These are phyloP conservation scores for Rhinoraja longicauda DNA, from an alignment of 2,797 vertebrate genomes.

Conservation along the genomic window DNA sequence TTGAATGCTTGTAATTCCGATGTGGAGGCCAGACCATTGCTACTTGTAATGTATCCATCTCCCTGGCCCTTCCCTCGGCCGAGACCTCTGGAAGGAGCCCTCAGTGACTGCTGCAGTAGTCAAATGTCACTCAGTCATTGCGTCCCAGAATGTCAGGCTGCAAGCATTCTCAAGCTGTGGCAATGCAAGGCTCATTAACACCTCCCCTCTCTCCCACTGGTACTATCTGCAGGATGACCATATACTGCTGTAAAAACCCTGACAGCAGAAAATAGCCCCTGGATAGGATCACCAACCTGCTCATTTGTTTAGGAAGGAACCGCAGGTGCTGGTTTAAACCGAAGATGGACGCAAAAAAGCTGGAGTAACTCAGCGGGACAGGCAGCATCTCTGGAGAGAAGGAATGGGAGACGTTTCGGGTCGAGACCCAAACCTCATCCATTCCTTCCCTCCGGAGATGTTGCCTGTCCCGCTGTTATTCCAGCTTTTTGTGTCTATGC, in stretches of 20 bases:
- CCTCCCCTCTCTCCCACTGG: background rate
- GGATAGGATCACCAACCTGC: background rate
- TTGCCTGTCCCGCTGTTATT: too few relatives aligned
- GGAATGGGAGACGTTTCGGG: too few relatives aligned
- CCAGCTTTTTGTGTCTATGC: too few relatives aligned
- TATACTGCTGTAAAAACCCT: slow-evolving; percentile 22
- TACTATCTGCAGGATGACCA: slow-evolving; percentile 36
- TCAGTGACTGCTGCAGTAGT: slow-evolving; percentile 12
- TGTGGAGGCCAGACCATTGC: background rate
- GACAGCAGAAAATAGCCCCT: slow-evolving; percentile 18
- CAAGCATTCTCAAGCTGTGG: background rate
- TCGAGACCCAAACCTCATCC: too few relatives aligned
- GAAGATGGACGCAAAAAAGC: too few relatives aligned
- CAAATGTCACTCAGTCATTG: background rate
- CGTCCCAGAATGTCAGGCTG: slow-evolving; percentile 21
- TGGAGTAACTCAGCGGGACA: too few relatives aligned
- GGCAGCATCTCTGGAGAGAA: too few relatives aligned
- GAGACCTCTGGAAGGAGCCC: background rate
- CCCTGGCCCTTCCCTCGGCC: background rate
- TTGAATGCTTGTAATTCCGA: background rate
- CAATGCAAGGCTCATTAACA: background rate
- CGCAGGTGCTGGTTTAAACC: too few relatives aligned
- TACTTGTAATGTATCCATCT: background rate
- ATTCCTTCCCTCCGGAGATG: too few relatives aligned
- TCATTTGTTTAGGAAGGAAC: background rate